These are phyloP conservation scores for Lasioglossum figueresi DNA, from an alignment of 2,888 invertebrate species.

Conservation along the genomic window DNA sequence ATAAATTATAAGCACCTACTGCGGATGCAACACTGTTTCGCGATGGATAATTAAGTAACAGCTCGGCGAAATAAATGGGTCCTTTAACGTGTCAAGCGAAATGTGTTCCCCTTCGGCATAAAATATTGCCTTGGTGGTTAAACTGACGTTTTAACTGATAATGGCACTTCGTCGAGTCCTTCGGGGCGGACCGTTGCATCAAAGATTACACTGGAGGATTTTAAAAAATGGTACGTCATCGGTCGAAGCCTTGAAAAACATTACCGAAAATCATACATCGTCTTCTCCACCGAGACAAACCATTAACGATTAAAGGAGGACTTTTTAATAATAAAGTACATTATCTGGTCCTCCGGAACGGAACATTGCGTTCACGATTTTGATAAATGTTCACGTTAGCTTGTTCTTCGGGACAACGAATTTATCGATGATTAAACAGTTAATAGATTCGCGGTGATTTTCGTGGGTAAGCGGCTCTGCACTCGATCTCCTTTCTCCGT, in stretches of 20 bases:
- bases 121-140: background rate
- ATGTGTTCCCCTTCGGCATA: background rate
- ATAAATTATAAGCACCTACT: background rate
- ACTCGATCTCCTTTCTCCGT: slow-evolving; percentile 44
- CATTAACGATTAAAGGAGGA: background rate
- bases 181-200: background rate
- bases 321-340: background rate
- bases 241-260: background rate
- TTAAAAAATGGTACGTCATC: background rate
- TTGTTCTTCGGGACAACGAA: too few species aligned
- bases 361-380: background rate
- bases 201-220: background rate
- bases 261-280: background rate
- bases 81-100: background rate
- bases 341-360: too few species aligned
- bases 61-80: background rate
- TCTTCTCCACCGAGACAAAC: background rate
- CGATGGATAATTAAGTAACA: background rate
- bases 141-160: background rate
- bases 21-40: background rate
- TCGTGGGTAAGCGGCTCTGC: background rate
- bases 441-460: background rate
- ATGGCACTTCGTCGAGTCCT: background rate
- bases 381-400: background rate
- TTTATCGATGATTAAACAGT: background rate